These are phyloP conservation scores for Cantharis rustica DNA, from an alignment of 2,888 invertebrate genomes.

Conservation along the genomic window DNA sequence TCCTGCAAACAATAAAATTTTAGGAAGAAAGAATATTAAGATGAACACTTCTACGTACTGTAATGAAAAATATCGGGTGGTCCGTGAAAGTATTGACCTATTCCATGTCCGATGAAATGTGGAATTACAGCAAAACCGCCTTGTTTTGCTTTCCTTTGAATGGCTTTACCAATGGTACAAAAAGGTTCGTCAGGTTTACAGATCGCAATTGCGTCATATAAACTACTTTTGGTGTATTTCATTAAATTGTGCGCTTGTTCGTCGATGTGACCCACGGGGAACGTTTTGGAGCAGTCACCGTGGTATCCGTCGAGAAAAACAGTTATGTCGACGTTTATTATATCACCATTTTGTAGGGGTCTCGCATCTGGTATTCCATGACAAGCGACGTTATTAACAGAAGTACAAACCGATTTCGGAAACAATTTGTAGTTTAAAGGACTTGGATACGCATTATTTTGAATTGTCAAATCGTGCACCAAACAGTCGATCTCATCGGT, in stretches of 20 bases:
- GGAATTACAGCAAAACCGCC: slow-evolving; percentile 73
- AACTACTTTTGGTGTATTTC: slow-evolving; percentile 70
- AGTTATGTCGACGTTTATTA: slow-evolving; percentile 89
- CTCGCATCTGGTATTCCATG: slow-evolving; percentile 93
- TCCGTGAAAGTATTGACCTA: slow-evolving; percentile 90
- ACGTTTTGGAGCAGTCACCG: slow-evolving; percentile 91
- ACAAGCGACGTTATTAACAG: slow-evolving; percentile 88
- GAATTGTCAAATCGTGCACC: slow-evolving; percentile 72
- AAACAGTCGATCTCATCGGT: slow-evolving; percentile 83
- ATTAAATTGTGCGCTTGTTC: slow-evolving; percentile 72
- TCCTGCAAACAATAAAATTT: slow-evolving; percentile 54
- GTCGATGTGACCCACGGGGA: slow-evolving; percentile 83
- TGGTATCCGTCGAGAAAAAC: slow-evolving; percentile 85
- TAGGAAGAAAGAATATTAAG: background rate
- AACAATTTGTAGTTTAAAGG: slow-evolving; percentile 83
- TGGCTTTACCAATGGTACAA: slow-evolving; percentile 65
- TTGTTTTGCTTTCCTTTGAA: slow-evolving; percentile 67
- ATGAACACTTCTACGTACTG: slow-evolving; percentile 56
- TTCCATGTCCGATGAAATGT: slow-evolving; percentile 89
- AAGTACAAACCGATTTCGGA: slow-evolving; percentile 90
- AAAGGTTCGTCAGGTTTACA: slow-evolving; percentile 67
- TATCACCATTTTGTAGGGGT: slow-evolving; percentile 82
- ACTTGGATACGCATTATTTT: slow-evolving; percentile 84
- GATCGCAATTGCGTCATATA: slow-evolving; percentile 65
- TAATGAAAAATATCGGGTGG: slow-evolving; percentile 88